phyloP scores from a whole-genome alignment of 2,797 vertebrate genomes.

The Sebastolobus altivelis region DNA sequence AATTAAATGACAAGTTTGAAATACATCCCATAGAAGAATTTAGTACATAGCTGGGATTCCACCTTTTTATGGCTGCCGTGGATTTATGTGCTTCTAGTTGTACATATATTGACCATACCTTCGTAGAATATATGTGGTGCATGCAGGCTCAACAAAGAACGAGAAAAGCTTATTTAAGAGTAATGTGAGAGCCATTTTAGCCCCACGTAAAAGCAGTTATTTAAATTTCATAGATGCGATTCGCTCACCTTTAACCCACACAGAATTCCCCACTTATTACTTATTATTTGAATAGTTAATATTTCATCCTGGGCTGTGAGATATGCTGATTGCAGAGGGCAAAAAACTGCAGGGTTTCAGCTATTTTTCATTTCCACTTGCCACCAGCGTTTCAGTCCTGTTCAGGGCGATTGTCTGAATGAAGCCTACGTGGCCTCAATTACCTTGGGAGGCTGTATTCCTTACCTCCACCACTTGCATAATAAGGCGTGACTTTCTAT shows the following conservation, averaged over 20 bases:
- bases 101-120: constrained; percentile 17
- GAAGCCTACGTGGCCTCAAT: constrained; percentile 64
- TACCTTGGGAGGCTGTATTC: constrained; percentile 65
- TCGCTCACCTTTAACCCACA: constrained; percentile 4
- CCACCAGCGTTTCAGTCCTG: constrained; percentile 31
- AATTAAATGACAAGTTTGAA: constrained; percentile 47
- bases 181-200: constrained; percentile 13
- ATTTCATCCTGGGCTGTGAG: constrained; percentile 27
- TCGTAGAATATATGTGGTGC: background rate
- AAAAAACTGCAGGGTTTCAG: constrained; percentile 21
- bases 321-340: constrained; percentile 39
- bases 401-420: constrained; percentile 50
- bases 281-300: constrained; percentile 27
- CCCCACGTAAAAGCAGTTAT: background rate
- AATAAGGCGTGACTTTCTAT: constrained; percentile 73
- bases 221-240: constrained; percentile 11
- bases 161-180: background rate
- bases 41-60: constrained; percentile 29
- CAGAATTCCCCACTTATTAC: constrained; percentile 18
- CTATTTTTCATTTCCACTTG: constrained; percentile 57
- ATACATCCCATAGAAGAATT: constrained; percentile 24
- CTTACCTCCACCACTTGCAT: constrained; percentile 64
- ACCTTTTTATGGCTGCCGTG: constrained; percentile 10
- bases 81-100: constrained; percentile 9
- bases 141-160: background rate